Base-by-base conservation (phyloP, 2,888 invertebrate genomes). In the Cryptosula pallasiana region DNA sequence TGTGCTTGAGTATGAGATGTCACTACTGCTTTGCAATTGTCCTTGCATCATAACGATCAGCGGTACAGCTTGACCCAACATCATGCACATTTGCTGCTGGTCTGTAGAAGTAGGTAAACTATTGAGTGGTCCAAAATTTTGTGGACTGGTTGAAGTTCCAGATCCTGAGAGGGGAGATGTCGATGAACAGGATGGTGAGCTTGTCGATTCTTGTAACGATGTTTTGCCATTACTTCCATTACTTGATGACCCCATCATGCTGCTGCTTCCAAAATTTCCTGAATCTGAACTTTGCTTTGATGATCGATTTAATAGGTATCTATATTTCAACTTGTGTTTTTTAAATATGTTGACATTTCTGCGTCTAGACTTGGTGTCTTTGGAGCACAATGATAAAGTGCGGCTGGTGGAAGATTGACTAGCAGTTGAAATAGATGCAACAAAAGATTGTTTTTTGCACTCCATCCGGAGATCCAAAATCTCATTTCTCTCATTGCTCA, bases 41-140 rank as follows among this genome's bases (percentile, higher is more conserved):
- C 70, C 55, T 23, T 70, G 70, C 70, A 70, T 32, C 70, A 70
- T 70, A 5, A 70, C 70, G 23, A 70, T 70, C 23, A 70, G 45
- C 29, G 70, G 70, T 32, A 70, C 70, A 70, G 55, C 70, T n/a
- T 54, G 70, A 29, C 63, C 63, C 13, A 63, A n/a, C 63, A 63
- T 63, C 63, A 63, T 63, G 32, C 63, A 63, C 63, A 63, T 63
- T n/a, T 63, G 63, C 63, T 63, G 63, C 45, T 45, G 45, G 45
- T 45, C 45, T 45, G 45, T 5, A 5, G 45, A 20, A 27, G 20
- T 13, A 55, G 55, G 9, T 25, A 23, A 3, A 23, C 16, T 25
- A 13, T 55, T 25, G 5, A 55, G n/a, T 2, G 20, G 20, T 9
- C 29, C 13, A 32, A 63, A 63, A 32, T 34, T 63, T 34, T 63